Evolutionary conservation across 2,113 vertebrate species (phyloP).

Genomic region (Pelvicachromis taeniatus): DNA sequence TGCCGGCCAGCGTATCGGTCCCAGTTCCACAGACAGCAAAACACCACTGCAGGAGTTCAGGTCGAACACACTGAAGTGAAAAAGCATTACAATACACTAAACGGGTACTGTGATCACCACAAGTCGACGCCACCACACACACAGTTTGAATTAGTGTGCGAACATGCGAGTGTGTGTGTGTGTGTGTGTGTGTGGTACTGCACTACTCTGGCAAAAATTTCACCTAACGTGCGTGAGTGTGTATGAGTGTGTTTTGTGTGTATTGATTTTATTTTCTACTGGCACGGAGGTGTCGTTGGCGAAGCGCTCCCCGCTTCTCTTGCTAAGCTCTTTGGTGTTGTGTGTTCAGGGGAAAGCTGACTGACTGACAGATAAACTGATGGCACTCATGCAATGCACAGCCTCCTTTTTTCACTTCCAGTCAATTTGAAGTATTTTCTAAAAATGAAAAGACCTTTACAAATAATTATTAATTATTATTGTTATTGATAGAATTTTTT

Average conservation of each 20-base stretch:
- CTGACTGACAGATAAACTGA: constrained; percentile 72
- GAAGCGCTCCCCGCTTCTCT: constrained; percentile 60
- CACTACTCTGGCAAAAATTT: constrained; percentile 73
- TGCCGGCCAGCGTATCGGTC: constrained; percentile 50
- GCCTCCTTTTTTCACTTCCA: constrained; percentile 75
- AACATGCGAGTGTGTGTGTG: neutral
- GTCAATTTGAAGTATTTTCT: constrained; percentile 74
- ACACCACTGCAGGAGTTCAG: constrained; percentile 66
- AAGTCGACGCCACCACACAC: constrained; percentile 49
- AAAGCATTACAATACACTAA: constrained; percentile 71
- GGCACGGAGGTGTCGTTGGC: constrained; percentile 57
- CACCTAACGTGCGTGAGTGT: constrained; percentile 54
- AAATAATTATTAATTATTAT: constrained; percentile 60
- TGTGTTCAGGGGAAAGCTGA: constrained; percentile 70
- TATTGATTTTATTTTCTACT: constrained; percentile 49
- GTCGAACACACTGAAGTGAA: constrained; percentile 72
- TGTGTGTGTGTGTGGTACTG: constrained; percentile 24
- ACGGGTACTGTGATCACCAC: constrained; percentile 75
- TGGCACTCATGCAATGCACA: constrained; percentile 82
- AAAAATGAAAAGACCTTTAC: constrained; percentile 66
- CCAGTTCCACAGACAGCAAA: constrained; percentile 39
- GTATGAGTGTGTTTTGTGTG: constrained; percentile 48
- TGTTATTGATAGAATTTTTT: constrained; percentile 61
- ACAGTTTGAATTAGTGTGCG: constrained; percentile 31
- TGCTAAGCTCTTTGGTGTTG: constrained; percentile 66